A percentile compares a stretch with the other conserved stretches of the same genome.
Evolutionary conservation across 1,140 invertebrate genomes (phyloP).

Genomic region (Micrasema minimum): DNA sequence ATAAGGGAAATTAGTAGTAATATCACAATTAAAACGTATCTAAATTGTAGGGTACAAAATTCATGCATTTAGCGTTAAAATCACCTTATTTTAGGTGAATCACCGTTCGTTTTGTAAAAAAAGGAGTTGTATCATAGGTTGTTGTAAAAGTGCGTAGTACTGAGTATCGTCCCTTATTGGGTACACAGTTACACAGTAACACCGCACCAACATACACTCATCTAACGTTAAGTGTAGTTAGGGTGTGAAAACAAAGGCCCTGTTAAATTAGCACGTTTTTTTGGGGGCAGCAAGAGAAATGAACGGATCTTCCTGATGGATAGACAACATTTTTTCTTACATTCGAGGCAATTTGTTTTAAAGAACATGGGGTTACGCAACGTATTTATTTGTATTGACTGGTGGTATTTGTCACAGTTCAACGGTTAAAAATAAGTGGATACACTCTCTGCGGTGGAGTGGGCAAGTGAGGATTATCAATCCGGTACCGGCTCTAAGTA

Average conservation of each 20-base stretch:
- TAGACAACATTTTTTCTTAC: slow-evolving; percentile 47
- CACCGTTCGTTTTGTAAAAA: no score
- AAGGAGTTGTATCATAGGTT: no score
- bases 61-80: no score
- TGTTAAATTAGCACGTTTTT: slow-evolving; percentile 53
- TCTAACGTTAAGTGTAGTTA: slow-evolving; percentile 31
- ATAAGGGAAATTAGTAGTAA: no score
- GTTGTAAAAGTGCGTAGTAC: no score
- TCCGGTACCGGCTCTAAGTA: background rate
- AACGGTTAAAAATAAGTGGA: slow-evolving; percentile 10
- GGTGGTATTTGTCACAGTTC: slow-evolving; percentile 49
- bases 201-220: background rate
- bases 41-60: no score
- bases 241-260: slow-evolving; percentile 39
- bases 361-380: slow-evolving; percentile 42
- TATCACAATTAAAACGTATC: no score
- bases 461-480: background rate
- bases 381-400: slow-evolving; percentile 52
- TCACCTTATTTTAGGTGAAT: no score
- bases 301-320: slow-evolving; percentile 53
- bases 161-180: background rate
- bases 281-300: slow-evolving; percentile 48
- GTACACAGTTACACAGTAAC: no score
- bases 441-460: background rate
- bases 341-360: slow-evolving; percentile 42